Conservation (phyloP, 2,888 invertebrate species). For the Synanthedon vespiformis region DNA sequence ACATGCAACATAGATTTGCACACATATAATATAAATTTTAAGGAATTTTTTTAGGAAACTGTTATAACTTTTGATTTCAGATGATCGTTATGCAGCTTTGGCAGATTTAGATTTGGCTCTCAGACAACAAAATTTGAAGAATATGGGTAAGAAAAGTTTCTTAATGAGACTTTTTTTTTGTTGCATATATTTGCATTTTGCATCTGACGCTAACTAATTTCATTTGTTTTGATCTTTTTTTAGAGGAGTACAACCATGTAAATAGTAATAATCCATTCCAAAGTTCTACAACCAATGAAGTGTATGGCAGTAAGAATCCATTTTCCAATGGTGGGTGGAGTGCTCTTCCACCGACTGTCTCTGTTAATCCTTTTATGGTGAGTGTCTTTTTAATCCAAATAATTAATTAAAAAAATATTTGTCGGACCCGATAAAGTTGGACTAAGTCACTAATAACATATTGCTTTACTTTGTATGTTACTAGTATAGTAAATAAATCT, state of each 20-base stretch:
- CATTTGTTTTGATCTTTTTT: constrained; percentile 15
- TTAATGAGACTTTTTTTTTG: constrained; percentile 1
- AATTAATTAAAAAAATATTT: no score
- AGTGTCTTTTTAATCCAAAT: constrained; percentile 11
- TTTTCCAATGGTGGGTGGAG: constrained; percentile 61
- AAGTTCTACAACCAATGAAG: constrained; percentile 49
- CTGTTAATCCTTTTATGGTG: constrained; percentile 61
- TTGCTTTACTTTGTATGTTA: no score
- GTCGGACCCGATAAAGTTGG: no score
- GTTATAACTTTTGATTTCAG: constrained; percentile 36
- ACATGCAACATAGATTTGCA: no score
- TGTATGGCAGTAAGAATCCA: constrained; percentile 57
- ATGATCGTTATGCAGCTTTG: constrained; percentile 95
- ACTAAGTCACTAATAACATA: no score
- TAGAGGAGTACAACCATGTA: constrained; percentile 44
- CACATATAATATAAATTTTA: no score
- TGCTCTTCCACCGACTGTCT: constrained; percentile 29
- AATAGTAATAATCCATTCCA: constrained; percentile 64
- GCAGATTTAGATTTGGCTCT: constrained; percentile 90
- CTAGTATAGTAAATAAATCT: no score
- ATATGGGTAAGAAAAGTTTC: constrained; percentile 36
- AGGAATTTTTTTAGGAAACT: no score
- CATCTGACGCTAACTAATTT: not conserved
- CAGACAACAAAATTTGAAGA: constrained; percentile 69
- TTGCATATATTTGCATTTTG: no score